Conservation (phyloP, 1,140 invertebrate genomes). For the Palaemon carinicauda region DNA sequence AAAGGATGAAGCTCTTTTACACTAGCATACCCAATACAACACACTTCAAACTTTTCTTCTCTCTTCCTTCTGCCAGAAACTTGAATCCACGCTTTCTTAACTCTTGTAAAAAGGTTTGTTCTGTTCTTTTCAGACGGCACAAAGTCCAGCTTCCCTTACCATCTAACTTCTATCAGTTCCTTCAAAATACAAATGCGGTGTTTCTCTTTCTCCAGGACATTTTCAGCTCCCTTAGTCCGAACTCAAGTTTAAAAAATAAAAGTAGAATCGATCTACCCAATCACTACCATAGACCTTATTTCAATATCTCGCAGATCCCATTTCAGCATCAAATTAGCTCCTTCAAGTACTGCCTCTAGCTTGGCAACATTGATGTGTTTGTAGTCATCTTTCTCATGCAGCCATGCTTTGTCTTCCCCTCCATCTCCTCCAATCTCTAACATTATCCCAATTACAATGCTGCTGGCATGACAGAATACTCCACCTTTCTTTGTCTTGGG, state of each 20-base stretch:
- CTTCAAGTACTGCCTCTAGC: neutral
- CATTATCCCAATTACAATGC: neutral
- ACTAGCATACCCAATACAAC: neutral
- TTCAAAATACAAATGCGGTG: neutral
- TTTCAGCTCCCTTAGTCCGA: neutral
- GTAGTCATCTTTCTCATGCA: neutral
- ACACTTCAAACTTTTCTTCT: neutral
- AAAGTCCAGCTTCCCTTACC: neutral
- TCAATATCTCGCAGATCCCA: neutral
- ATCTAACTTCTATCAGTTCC: neutral
- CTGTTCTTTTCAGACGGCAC: neutral
- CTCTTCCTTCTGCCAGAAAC: neutral
- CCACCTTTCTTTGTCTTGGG: no score
- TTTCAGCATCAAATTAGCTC: neutral
- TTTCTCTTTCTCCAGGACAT: neutral
- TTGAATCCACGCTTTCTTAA: conserved; percentile 4
- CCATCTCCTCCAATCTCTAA: neutral
- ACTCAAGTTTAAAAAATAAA: neutral
- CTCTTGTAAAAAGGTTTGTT: conserved; percentile 7
- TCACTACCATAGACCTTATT: neutral
- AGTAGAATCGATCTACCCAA: neutral
- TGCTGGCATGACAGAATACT: no score
- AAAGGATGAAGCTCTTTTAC: neutral
- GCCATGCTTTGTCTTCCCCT: neutral
- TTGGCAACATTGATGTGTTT: no score